Conservation (phyloP, 2,888 invertebrate species). For the Drosophila dives region DNA sequence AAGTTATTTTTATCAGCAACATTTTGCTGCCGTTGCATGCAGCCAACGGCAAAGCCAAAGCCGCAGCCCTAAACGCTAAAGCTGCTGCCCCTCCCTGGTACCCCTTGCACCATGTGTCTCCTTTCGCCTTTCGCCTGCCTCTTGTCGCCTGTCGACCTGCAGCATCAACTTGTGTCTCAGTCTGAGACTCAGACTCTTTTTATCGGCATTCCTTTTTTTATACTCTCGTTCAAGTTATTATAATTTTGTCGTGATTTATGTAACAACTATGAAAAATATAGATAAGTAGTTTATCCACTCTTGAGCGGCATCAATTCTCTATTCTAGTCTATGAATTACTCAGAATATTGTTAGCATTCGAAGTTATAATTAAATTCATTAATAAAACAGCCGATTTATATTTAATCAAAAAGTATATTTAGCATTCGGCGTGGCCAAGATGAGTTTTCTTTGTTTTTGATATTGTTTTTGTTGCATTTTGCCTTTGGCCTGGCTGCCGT, state of each 20-base stretch:
- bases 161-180: slow-evolving; percentile 43
- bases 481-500: slow-evolving; percentile 45
- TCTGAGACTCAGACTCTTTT: slow-evolving; percentile 46
- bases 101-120: not conserved
- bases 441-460: slow-evolving; percentile 2
- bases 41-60: slow-evolving; percentile 30
- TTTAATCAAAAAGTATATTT: not conserved
- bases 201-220: slow-evolving; percentile 60
- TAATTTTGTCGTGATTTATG: not conserved
- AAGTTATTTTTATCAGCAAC: slow-evolving; percentile 77
- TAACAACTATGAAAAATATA: not conserved
- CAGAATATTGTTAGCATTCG: not conserved
- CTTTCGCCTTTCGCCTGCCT: slow-evolving; percentile 1
- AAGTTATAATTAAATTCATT: not conserved
- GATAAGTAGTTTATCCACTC: not conserved
- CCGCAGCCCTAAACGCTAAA: slow-evolving; percentile 2
- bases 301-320: not conserved
- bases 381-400: too few species aligned
- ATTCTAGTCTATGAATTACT: not conserved
- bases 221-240: not conserved
- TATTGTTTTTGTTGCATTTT: slow-evolving; percentile 19
- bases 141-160: slow-evolving; percentile 49
- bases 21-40: slow-evolving; percentile 76
- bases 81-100: not conserved
- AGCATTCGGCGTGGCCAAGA: not conserved